Conservation (phyloP, 1,140 invertebrate genomes). For the Lepidurus apus region DNA sequence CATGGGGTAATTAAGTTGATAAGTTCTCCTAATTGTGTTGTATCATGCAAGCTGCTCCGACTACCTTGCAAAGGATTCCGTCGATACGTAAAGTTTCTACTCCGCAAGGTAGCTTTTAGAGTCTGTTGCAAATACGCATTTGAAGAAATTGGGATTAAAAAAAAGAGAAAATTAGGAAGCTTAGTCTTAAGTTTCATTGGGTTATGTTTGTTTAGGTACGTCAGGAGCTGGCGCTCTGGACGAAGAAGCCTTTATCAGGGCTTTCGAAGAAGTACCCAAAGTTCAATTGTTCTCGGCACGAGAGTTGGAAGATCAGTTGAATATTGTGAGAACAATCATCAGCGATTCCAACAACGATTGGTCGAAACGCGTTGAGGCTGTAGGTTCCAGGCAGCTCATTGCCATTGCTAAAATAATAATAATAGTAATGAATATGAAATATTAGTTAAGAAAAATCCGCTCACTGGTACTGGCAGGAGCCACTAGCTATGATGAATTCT, state of each 20-base stretch:
- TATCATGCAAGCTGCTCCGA: slow-evolving; percentile 27
- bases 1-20: neutral
- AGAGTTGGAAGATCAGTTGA: slow-evolving; percentile 78
- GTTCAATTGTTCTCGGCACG: slow-evolving; percentile 74
- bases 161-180: neutral
- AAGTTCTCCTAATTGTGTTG: slow-evolving; percentile 1
- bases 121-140: neutral
- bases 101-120: slow-evolving; percentile 28
- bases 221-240: slow-evolving; percentile 75
- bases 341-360: slow-evolving; percentile 79
- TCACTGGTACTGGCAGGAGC: slow-evolving; percentile 74
- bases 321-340: slow-evolving; percentile 65
- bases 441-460: slow-evolving; percentile 75
- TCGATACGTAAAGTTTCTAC: slow-evolving; percentile 9
- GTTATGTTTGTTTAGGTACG: slow-evolving; percentile 24
- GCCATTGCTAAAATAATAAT: neutral
- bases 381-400: slow-evolving; percentile 48
- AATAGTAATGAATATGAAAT: slow-evolving; percentile 9
- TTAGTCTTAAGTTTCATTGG: neutral
- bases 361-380: slow-evolving; percentile 84
- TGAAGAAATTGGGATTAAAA: neutral
- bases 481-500: slow-evolving; percentile 74
- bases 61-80: slow-evolving; percentile 17
- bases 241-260: slow-evolving; percentile 75
- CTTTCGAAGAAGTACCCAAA: slow-evolving; percentile 76